These are phyloP conservation scores for Myopa testacea DNA, from an alignment of 2,888 invertebrate genomes.

Conservation along the genomic window DNA sequence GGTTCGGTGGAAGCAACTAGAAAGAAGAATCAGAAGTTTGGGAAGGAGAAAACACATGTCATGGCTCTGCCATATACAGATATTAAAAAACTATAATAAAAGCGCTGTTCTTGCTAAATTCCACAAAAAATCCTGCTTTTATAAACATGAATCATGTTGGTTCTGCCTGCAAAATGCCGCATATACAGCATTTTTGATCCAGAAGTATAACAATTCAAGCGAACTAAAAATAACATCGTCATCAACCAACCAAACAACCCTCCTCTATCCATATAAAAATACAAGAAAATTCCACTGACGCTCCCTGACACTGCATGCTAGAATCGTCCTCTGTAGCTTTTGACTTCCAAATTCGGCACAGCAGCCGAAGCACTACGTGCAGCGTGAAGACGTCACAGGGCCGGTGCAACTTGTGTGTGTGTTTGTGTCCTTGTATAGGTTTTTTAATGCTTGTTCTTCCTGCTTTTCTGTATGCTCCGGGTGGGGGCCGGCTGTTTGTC, in stretches of 20 bases:
- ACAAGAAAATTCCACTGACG: neutral
- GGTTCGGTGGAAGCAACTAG: neutral
- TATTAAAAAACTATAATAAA: neutral
- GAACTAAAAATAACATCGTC: neutral
- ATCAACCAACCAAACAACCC: neutral
- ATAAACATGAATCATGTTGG: no score
- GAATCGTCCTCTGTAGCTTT: neutral
- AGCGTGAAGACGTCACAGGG: neutral
- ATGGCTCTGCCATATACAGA: neutral
- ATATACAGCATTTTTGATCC: no score
- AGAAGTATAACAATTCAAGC: no score
- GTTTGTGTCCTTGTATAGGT: neutral
- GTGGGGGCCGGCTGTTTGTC: neutral
- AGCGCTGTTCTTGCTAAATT: neutral
- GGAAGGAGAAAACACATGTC: neutral
- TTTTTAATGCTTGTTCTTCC: neutral
- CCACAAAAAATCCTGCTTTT: no score
- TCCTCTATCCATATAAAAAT: neutral
- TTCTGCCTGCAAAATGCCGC: no score
- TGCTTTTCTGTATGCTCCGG: neutral
- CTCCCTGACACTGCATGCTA: neutral
- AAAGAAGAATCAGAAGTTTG: neutral
- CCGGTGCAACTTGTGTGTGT: no score
- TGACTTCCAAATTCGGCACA: neutral
- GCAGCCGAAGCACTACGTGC: neutral